phyloP scores from a whole-genome alignment of 1,140 invertebrate species.

The Penaeus japonicus region DNA sequence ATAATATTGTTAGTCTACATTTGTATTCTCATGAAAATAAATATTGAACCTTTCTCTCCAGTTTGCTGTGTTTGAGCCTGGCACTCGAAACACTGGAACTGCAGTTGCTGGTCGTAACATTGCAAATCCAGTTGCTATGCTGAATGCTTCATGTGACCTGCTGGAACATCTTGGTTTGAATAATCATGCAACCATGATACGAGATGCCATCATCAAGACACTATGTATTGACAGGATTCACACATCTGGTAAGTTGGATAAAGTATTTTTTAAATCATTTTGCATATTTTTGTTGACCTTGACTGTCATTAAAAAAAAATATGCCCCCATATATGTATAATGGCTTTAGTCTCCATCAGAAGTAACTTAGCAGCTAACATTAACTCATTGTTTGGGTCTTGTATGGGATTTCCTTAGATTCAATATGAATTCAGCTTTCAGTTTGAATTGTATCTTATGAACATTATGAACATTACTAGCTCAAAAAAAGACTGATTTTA shows the following conservation, averaged over 20 bases:
- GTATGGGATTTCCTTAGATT: background rate
- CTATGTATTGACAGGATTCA: slow-evolving; percentile 83
- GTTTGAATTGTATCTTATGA: no score
- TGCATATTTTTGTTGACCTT: background rate
- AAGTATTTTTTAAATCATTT: background rate
- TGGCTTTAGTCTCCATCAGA: no score
- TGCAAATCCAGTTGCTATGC: slow-evolving; percentile 96
- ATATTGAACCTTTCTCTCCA: slow-evolving; percentile 65
- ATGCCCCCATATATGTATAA: background rate
- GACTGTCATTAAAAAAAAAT: background rate
- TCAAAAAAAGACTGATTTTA: no score
- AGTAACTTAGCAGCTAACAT: background rate
- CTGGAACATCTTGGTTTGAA: slow-evolving; percentile 87
- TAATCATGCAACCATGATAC: slow-evolving; percentile 80
- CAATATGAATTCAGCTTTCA: no score
- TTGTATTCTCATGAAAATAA: slow-evolving; percentile 53
- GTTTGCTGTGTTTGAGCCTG: slow-evolving; percentile 94
- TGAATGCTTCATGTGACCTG: slow-evolving; percentile 92
- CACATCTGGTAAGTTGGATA: slow-evolving; percentile 71
- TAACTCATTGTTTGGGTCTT: background rate
- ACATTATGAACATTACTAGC: no score
- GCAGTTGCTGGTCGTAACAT: slow-evolving; percentile 94
- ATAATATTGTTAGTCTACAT: background rate
- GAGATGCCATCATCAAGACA: slow-evolving; percentile 80
- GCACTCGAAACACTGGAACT: slow-evolving; percentile 92